Percentiles rank a stretch among this genome's conserved stretches.
Conservation (phyloP, 2,113 vertebrate genomes). For the Sceloporus undulatus region DNA sequence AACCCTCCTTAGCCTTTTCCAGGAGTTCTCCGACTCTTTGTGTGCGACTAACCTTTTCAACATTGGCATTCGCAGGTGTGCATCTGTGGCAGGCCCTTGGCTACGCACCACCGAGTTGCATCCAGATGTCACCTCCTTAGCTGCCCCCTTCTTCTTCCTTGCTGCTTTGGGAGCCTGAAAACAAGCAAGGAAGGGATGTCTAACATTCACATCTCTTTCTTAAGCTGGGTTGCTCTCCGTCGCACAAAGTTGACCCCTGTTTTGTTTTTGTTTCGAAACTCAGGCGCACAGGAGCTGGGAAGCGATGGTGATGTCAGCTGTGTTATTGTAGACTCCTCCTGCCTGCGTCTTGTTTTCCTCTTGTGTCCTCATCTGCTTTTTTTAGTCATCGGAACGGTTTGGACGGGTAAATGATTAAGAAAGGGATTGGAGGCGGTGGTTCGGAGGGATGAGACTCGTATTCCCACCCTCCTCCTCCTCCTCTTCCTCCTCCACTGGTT, state of each 20-base stretch:
- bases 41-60: too few species aligned
- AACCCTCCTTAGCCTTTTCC: too few species aligned
- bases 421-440: not conserved
- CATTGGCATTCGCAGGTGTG: too few species aligned
- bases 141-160: not conserved
- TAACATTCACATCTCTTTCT: too few species aligned
- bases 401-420: not conserved
- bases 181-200: too few species aligned
- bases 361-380: not conserved
- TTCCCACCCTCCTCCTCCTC: not conserved
- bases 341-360: fast-evolving
- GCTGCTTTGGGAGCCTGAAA: too few species aligned
- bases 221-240: not conserved
- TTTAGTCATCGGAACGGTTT: not conserved
- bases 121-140: not conserved
- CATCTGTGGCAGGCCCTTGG: too few species aligned
- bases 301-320: not conserved
- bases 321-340: not conserved
- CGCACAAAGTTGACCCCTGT: not conserved
- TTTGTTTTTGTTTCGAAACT: not conserved
- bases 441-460: not conserved
- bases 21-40: too few species aligned
- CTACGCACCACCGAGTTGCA: too few species aligned
- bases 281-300: not conserved
- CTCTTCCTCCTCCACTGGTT: not conserved